These are phyloP conservation scores for Pelosia muscerda DNA, from an alignment of 2,888 invertebrate genomes.

Conservation along the genomic window DNA sequence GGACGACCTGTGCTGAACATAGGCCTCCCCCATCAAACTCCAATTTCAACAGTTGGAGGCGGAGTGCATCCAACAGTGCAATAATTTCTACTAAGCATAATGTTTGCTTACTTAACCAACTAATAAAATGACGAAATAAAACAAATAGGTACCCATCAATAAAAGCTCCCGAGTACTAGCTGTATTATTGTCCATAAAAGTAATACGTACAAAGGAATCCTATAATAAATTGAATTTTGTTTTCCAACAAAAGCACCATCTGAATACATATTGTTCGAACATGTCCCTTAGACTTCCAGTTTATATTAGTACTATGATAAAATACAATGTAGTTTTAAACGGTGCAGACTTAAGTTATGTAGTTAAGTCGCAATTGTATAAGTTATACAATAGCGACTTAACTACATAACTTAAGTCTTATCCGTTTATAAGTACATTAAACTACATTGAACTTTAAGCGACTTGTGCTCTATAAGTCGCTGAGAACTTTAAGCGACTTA, in stretches of 20 bases:
- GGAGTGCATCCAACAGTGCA: too few species aligned
- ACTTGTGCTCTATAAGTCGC: not conserved
- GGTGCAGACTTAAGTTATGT: too few species aligned
- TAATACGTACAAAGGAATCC: not conserved
- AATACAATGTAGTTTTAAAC: not conserved
- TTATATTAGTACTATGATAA: not conserved
- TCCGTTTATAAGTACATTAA: not conserved
- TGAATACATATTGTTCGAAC: not conserved
- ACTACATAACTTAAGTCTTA: not conserved
- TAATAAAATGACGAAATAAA: not conserved
- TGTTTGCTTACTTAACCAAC: too few species aligned
- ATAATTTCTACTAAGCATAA: too few species aligned
- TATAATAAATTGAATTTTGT: conserved; percentile 4
- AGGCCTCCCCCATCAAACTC: too few species aligned
- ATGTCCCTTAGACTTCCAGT: not conserved
- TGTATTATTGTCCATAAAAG: not conserved
- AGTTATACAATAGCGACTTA: not conserved
- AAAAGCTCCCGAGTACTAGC: not conserved
- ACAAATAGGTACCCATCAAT: not conserved
- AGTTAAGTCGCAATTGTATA: not conserved
- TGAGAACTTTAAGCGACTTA: too few species aligned
- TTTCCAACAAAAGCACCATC: not conserved
- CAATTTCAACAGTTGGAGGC: too few species aligned
- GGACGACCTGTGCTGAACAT: too few species aligned
- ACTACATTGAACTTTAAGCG: not conserved